These are phyloP conservation scores for Steinernema feltiae DNA, from an alignment of 1,140 invertebrate genomes.

Conservation along the genomic window DNA sequence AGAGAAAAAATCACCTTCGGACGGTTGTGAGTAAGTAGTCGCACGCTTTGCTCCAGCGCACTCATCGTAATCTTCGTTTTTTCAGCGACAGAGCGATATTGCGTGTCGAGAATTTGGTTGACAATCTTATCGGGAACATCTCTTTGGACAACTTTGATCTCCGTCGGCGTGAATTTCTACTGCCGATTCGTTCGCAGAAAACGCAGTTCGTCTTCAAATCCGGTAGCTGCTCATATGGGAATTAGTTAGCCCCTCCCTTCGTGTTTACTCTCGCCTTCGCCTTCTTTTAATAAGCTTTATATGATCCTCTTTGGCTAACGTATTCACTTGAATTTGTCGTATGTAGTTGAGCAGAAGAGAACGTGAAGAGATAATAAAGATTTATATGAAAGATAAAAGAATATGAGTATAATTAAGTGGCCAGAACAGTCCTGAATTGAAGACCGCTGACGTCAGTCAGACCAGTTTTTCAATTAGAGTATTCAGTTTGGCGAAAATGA, in stretches of 20 bases:
- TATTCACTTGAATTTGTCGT: background rate
- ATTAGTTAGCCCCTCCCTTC: background rate
- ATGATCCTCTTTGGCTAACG: background rate
- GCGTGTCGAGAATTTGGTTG: background rate
- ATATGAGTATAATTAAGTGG: too few species aligned
- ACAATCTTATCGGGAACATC: background rate
- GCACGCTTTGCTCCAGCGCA: too few species aligned
- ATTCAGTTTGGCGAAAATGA: background rate
- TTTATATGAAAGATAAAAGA: too few species aligned
- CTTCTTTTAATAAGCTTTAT: constrained; percentile 5
- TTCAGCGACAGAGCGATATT: background rate
- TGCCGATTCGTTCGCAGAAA: constrained; percentile 5
- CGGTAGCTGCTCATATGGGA: constrained; percentile 8
- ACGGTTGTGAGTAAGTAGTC: background rate
- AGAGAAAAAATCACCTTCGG: background rate
- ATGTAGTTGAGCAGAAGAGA: background rate
- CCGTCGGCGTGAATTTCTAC: constrained; percentile 4
- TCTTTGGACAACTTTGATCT: constrained; percentile 11
- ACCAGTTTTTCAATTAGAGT: background rate
- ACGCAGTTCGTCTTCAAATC: background rate
- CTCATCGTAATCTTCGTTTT: background rate
- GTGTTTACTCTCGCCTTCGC: background rate
- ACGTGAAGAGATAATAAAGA: constrained; percentile 13
- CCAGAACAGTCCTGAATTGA: too few species aligned
- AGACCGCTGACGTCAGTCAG: too few species aligned